These are phyloP conservation scores for Hetaerina titia DNA, from an alignment of 2,888 invertebrate genomes.

Conservation along the genomic window DNA sequence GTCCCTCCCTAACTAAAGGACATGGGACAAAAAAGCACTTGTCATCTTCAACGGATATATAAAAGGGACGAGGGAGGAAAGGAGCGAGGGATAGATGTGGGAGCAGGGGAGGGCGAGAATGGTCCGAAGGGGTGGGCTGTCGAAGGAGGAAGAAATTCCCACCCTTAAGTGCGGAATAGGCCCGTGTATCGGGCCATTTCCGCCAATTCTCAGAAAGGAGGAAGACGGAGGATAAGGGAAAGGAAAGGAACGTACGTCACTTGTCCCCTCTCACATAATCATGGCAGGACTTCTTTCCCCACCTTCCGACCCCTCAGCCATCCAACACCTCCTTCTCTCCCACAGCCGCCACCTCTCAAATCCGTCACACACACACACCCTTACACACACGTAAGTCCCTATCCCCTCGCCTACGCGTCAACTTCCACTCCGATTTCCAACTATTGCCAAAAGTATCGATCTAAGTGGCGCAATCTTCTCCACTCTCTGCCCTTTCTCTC, in stretches of 20 bases:
- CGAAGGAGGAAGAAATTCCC: not conserved
- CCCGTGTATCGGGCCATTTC: constrained; percentile 26
- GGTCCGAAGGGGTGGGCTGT: not conserved
- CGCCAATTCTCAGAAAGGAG: constrained; percentile 19
- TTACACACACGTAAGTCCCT: not conserved
- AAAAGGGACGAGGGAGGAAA: constrained; percentile 3
- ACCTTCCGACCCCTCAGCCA: not conserved
- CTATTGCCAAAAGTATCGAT: constrained; percentile 59
- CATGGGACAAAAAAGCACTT: constrained; percentile 44
- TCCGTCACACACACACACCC: not conserved
- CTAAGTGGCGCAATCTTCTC: constrained; percentile 33
- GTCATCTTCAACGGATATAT: constrained; percentile 61
- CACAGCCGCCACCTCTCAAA: not conserved
- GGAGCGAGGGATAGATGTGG: not conserved
- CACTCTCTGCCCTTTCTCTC: not conserved
- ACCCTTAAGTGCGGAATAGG: constrained; percentile 35
- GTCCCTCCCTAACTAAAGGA: constrained; percentile 46
- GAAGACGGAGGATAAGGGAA: not conserved
- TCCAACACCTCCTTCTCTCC: not conserved
- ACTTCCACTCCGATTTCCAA: constrained; percentile 7
- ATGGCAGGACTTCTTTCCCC: not conserved
- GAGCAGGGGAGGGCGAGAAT: no score
- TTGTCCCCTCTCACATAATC: constrained; percentile 31
- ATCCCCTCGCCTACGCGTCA: not conserved
- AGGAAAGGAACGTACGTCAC: constrained; percentile 19